These are phyloP conservation scores for Operophtera brumata DNA, from an alignment of 2,888 invertebrate genomes.

Conservation along the genomic window DNA sequence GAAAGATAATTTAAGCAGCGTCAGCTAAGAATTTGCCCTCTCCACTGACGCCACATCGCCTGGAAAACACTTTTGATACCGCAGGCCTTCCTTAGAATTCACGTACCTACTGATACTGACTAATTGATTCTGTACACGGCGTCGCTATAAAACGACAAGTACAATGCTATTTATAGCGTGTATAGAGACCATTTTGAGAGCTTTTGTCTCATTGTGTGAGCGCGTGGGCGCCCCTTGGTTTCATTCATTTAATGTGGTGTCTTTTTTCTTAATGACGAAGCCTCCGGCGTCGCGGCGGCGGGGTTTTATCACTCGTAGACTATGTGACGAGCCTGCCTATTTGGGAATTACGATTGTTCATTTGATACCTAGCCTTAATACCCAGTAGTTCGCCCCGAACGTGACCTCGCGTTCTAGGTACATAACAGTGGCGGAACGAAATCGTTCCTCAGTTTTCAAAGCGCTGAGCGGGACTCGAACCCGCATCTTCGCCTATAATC, in stretches of 20 bases:
- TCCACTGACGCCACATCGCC: no score
- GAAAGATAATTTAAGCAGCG: no score
- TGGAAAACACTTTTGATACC: no score
- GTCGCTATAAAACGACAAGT: conserved; percentile 30
- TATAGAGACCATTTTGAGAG: conserved; percentile 53
- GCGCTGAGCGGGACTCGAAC: no score
- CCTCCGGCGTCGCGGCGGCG: conserved; percentile 54
- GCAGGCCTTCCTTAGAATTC: no score
- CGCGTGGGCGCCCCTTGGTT: conserved; percentile 70
- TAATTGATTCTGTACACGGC: conserved; percentile 31
- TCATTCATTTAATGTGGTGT: conserved; percentile 65
- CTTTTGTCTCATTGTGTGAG: conserved; percentile 62
- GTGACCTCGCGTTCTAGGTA: no score
- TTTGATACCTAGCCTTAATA: no score
- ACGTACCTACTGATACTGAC: conserved; percentile 2
- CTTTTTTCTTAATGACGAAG: conserved; percentile 66
- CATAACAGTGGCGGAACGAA: no score
- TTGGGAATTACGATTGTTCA: conserved; percentile 22
- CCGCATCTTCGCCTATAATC: no score
- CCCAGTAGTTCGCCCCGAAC: no score
- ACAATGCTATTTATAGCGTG: conserved; percentile 44
- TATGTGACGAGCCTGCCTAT: conserved; percentile 37
- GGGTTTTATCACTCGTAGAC: conserved; percentile 42
- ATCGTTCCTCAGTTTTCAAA: no score
- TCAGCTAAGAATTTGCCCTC: no score